phyloP scores from a whole-genome alignment of 1,140 invertebrate genomes.

The Drosophila nigrodunni region DNA sequence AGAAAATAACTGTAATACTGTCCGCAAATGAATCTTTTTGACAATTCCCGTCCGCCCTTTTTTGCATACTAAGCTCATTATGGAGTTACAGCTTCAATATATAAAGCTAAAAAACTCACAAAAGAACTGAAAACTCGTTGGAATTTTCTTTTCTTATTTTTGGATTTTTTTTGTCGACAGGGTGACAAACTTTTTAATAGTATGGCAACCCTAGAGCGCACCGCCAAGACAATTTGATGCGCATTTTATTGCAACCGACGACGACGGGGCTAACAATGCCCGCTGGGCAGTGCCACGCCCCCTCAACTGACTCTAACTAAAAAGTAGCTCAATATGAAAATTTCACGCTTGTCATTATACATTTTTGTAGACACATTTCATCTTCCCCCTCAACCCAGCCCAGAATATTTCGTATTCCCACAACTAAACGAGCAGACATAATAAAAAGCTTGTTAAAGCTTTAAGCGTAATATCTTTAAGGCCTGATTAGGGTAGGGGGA shows the following conservation, averaged over 20 bases:
- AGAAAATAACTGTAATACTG: slow-evolving; percentile 59
- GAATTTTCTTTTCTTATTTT: slow-evolving; percentile 13
- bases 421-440: slow-evolving; percentile 11
- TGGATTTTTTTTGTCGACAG: slow-evolving; percentile 9
- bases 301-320: not conserved
- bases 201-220: slow-evolving; percentile 23
- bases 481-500: not conserved
- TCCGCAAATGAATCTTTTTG: slow-evolving; percentile 73
- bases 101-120: slow-evolving; percentile 41
- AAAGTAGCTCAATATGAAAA: slow-evolving; percentile 72
- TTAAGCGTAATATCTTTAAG: slow-evolving; percentile 37
- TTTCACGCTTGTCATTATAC: slow-evolving; percentile 77
- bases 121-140: slow-evolving; percentile 54
- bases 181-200: slow-evolving; percentile 76
- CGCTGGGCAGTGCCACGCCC: slow-evolving; percentile 57
- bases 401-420: too few species aligned
- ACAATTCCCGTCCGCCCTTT: slow-evolving; percentile 68
- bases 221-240: slow-evolving; percentile 62
- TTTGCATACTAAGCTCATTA: slow-evolving; percentile 83
- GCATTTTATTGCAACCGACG: slow-evolving; percentile 72
- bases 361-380: slow-evolving; percentile 44
- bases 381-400: not conserved
- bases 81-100: slow-evolving; percentile 34
- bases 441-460: slow-evolving; percentile 39
- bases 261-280: slow-evolving; percentile 63